A percentile compares a stretch with the other conserved stretches of the same genome.
Evolutionary conservation across 2,888 invertebrate genomes (phyloP).

Genomic region (Fragum whitleyi): DNA sequence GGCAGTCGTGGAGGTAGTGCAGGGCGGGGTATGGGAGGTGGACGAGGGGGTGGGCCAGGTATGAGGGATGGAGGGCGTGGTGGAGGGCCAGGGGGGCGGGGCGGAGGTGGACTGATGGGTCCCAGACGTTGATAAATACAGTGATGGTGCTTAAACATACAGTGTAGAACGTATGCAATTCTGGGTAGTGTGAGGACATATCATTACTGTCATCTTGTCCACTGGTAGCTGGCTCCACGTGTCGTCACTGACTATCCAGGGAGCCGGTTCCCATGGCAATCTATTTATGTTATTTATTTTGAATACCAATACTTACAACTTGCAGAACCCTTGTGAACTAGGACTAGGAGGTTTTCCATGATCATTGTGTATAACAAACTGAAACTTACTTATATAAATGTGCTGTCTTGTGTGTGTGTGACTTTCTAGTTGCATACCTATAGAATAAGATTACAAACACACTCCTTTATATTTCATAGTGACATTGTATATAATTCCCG

Average conservation of each 20-base stretch:
- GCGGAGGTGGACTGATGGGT: slow-evolving; percentile 72
- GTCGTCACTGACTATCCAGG: neutral
- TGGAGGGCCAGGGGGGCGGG: slow-evolving; percentile 85
- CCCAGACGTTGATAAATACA: slow-evolving; percentile 66
- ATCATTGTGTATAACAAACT: slow-evolving; percentile 53
- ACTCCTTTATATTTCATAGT: slow-evolving; percentile 14
- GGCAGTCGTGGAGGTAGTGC: slow-evolving; percentile 73
- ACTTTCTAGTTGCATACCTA: neutral
- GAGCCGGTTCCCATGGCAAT: slow-evolving; percentile 47
- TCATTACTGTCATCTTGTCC: slow-evolving; percentile 52
- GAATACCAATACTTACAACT: slow-evolving; percentile 26
- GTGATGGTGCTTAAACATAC: slow-evolving; percentile 65
- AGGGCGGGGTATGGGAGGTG: slow-evolving; percentile 71
- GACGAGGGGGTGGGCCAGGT: slow-evolving; percentile 70
- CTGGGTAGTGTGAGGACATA: slow-evolving; percentile 68
- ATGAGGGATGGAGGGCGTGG: slow-evolving; percentile 86
- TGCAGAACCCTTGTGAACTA: slow-evolving; percentile 26
- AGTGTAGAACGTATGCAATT: slow-evolving; percentile 80
- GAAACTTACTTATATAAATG: slow-evolving; percentile 44
- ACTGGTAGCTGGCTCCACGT: slow-evolving; percentile 18
- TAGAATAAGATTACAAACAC: slow-evolving; percentile 3
- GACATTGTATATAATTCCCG: slow-evolving; percentile 54
- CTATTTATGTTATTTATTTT: slow-evolving; percentile 59
- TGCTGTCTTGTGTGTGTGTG: slow-evolving; percentile 42
- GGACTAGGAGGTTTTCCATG: slow-evolving; percentile 69